Evolutionary conservation across 2,797 vertebrate genomes (phyloP), one percentile per base, ranked within the genome.

Genomic region (Podarcis lilfordi): DNA sequence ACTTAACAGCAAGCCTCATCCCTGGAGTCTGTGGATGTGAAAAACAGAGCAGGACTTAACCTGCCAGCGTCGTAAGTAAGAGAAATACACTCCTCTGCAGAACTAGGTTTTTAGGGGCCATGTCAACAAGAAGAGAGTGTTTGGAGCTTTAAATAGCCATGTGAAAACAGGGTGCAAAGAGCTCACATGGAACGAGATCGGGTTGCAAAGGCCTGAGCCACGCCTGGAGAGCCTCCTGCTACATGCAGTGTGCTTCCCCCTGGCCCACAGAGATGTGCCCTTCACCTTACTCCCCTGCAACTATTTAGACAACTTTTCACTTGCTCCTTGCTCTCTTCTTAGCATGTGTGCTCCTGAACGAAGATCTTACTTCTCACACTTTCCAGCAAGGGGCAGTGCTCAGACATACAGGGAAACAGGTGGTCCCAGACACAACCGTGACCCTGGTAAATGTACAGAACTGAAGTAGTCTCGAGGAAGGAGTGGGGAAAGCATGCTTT

Each of bases 131-230:
- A 69, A 21, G 37, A 3, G 45, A 72, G 40, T 85, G 40, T 85
- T 85, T 66, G 37, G 40, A 81, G 78, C 78, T 89, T 89, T 85
- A 81, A 89, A 89, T 85, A 89, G 88, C 69, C 40, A 3, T 68
- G 78, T 89, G 78, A 89, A 89, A 81, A 89, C 83, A 85, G 83
- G 88, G 85, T 85, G 78, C 80, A 55, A 80, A 75, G 59, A 80
- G 17, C 55, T 66, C 82, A 75, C 55, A 74, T 21, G 25, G 37
- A 6, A 55, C 55, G 37, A 68, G 68, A 85, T 85, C 88, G 81
- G 55, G n/a, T 85, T 81, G 71, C 88, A 85, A 68, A 23, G 32
- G 61, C 66, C 59, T 68, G 37, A 35, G 35, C 45, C 84, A 35
- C 25, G 61, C 69, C 43, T 40, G 37, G 37, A 27, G 15, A 75